Conservation (phyloP, 2,113 vertebrate genomes). For the Marmota flaviventris region DNA sequence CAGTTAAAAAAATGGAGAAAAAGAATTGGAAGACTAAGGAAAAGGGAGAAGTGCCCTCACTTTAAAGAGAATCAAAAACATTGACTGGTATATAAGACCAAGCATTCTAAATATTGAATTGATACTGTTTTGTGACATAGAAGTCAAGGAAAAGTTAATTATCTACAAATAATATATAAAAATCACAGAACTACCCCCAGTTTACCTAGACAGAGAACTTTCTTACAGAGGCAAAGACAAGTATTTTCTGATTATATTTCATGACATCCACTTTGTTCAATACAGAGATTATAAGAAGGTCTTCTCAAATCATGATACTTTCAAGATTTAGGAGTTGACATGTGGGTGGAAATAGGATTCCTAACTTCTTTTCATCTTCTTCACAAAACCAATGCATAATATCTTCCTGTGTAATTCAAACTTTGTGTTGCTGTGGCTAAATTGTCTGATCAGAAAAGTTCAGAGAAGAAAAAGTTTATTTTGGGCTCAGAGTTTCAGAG, state of each 20-base stretch:
- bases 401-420: not conserved
- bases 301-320: not conserved
- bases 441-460: too few species aligned
- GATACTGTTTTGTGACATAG: constrained; percentile 11
- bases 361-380: not conserved
- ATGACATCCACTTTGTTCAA: not conserved
- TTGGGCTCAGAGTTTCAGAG: too few species aligned
- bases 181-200: not conserved
- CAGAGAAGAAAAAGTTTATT: too few species aligned
- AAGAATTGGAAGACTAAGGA: not conserved
- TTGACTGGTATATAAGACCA: not conserved
- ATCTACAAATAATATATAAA: not conserved
- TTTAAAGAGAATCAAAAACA: not conserved
- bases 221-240: not conserved
- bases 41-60: not conserved
- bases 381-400: not conserved
- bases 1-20: not conserved
- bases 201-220: not conserved
- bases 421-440: too few species aligned
- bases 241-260: not conserved
- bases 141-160: not conserved
- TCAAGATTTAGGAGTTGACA: not conserved
- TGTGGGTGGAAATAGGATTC: not conserved
- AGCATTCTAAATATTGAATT: not conserved
- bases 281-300: not conserved